Conservation (phyloP, 2,888 invertebrate species). For the Pollenia amentaria region DNA sequence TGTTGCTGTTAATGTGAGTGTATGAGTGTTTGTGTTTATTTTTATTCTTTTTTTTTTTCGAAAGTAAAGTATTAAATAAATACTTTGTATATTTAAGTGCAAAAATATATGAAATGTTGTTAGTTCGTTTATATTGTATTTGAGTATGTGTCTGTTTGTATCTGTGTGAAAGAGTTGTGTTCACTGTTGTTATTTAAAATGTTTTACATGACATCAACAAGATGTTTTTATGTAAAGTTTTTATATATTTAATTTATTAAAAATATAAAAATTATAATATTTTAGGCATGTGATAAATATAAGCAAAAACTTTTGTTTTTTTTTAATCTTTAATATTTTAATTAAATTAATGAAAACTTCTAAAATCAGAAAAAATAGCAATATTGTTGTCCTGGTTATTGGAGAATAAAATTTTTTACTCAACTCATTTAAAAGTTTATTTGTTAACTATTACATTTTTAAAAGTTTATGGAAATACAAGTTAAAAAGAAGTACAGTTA, state of each 20-base stretch:
- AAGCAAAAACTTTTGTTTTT: neutral
- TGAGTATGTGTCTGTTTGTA: neutral
- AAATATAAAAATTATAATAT: neutral
- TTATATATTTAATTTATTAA: constrained; percentile 28
- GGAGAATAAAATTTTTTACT: too few species aligned
- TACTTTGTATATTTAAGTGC: neutral
- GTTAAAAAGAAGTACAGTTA: too few species aligned
- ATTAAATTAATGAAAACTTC: constrained; percentile 29
- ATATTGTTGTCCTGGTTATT: too few species aligned
- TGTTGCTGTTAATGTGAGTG: neutral
- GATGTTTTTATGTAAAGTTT: constrained; percentile 64
- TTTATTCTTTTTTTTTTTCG: neutral
- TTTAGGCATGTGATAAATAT: too few species aligned
- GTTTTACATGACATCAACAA: constrained; percentile 72
- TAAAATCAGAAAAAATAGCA: neutral
- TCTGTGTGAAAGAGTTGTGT: neutral
- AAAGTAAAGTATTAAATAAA: constrained; percentile 31
- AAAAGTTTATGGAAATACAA: too few species aligned
- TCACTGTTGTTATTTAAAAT: constrained; percentile 59
- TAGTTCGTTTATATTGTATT: neutral
- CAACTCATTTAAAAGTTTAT: too few species aligned
- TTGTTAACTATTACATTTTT: too few species aligned
- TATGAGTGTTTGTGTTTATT: neutral
- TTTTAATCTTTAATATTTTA: constrained; percentile 10
- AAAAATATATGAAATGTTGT: neutral